A percentile compares a stretch with the other conserved stretches of the same genome.
These are phyloP conservation scores for Drosophila mayri DNA, from an alignment of 1,140 invertebrate species.

Conservation along the genomic window DNA sequence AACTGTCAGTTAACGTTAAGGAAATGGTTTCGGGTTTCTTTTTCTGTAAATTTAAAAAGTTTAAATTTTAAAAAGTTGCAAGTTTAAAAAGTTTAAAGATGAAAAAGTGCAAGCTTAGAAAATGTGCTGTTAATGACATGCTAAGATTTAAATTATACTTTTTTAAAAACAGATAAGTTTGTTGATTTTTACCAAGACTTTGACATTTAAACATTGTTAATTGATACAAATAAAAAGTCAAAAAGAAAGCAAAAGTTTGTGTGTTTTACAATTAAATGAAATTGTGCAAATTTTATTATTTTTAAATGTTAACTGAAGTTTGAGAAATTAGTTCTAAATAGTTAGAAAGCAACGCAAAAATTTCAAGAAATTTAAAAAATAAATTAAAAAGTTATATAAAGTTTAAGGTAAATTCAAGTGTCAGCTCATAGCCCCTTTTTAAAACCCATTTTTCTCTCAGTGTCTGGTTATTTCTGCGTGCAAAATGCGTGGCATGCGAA, in stretches of 20 bases:
- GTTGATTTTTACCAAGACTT: too few relatives aligned
- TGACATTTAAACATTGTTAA: too few relatives aligned
- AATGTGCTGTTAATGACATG: too few relatives aligned
- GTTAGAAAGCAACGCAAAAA: background rate
- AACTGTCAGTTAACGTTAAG: background rate
- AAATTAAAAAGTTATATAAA: background rate
- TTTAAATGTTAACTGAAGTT: background rate
- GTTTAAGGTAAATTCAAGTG: background rate
- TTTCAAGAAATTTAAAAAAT: too few relatives aligned
- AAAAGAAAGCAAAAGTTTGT: too few relatives aligned
- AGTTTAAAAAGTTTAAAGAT: too few relatives aligned
- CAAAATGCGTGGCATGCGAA: slow-evolving; percentile 49
- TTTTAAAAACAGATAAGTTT: too few relatives aligned
- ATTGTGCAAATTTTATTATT: background rate
- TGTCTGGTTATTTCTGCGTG: slow-evolving; percentile 58
- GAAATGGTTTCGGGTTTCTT: background rate
- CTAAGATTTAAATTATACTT: too few relatives aligned
- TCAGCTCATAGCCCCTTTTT: background rate
- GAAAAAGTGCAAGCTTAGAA: too few relatives aligned
- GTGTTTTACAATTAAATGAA: too few relatives aligned
- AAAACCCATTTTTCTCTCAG: background rate
- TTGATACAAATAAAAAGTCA: too few relatives aligned
- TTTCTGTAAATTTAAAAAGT: background rate
- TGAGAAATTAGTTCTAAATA: background rate
- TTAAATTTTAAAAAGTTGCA: background rate